Base-by-base conservation (phyloP, 2,113 vertebrate genomes). In the Sinocyclocheilus maitianheensis region DNA sequence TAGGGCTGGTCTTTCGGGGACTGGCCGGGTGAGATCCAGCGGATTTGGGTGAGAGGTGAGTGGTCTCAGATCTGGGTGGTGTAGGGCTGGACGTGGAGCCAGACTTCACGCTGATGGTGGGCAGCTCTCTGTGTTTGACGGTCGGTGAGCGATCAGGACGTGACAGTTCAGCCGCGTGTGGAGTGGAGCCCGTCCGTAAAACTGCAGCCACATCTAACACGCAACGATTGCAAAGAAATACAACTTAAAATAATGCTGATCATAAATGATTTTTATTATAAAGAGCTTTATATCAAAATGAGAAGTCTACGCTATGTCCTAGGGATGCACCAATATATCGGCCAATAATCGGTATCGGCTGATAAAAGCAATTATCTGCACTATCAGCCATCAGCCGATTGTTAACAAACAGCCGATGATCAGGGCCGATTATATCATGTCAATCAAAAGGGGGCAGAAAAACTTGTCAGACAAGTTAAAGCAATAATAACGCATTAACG, bases 1-100 rank as follows among this genome's bases (percentile, higher is more conserved):
- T 97, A 0, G 96, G 96, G 88, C 97, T 98, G 5, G 96, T 96
- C 90, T 97, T 98, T 84, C 95, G 95, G 24, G 96, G 97, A 88
- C 96, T 97, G 84, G 96, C 92, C 0, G 87, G 86, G 20, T 83
- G 81, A n/a, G 91, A 87, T 10, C 77, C 85, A 0, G 87, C 92
- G 4, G 94, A 94, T 89, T 94, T 93, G 62, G 95, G 93, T 37
- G 92, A 93, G 90, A 94, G 91, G 85, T 93, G 93, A 3, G 91
- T n/a, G 55, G 90, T 88, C 76, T 94, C 94, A 1, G 94, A 95
- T 90, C 93, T 94, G 58, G 85, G 63, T 90, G 89, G 85, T 89
- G 85, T 85, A 16, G 88, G 40, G 92, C 92, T 93, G 90, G 94
- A 93, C 79, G 93, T 90, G 51, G 94, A 93, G 86, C 81, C 90